phyloP scores from a whole-genome alignment of 2,113 vertebrate genomes.

The Boulengeromyrus knoepffleri region DNA sequence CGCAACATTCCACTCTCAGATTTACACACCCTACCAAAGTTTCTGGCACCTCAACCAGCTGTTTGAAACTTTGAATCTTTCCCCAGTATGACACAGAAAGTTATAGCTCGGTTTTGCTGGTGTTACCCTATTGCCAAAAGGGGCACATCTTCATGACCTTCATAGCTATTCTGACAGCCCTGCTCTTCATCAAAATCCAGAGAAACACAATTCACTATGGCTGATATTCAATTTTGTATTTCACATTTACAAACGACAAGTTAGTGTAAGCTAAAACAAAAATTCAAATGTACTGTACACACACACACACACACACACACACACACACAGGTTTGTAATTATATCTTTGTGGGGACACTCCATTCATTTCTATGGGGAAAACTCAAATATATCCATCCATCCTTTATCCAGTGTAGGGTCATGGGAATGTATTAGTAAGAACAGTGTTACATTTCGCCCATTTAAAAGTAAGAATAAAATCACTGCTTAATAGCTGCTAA shows the following conservation, averaged over 20 bases:
- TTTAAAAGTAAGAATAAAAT: background rate
- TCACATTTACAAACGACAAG: background rate
- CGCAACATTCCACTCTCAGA: background rate
- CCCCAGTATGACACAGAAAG: background rate
- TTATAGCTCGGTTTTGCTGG: background rate
- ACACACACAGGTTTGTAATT: background rate
- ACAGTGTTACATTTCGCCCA: background rate
- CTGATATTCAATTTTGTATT: background rate
- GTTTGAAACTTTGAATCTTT: background rate
- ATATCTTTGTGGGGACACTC: no score
- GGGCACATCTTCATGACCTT: background rate
- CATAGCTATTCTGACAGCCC: background rate
- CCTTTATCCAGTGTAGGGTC: background rate
- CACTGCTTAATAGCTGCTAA: background rate
- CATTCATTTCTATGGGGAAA: background rate
- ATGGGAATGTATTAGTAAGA: background rate
- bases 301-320: background rate
- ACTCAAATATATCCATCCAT: background rate
- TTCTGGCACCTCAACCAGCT: background rate
- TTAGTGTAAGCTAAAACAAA: background rate
- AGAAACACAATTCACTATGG: background rate
- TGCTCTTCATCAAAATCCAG: background rate
- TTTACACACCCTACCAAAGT: background rate
- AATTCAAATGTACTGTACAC: background rate
- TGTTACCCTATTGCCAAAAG: background rate